phyloP scores from a whole-genome alignment of 2,888 invertebrate species.

The Yponomeuta plumbellus region DNA sequence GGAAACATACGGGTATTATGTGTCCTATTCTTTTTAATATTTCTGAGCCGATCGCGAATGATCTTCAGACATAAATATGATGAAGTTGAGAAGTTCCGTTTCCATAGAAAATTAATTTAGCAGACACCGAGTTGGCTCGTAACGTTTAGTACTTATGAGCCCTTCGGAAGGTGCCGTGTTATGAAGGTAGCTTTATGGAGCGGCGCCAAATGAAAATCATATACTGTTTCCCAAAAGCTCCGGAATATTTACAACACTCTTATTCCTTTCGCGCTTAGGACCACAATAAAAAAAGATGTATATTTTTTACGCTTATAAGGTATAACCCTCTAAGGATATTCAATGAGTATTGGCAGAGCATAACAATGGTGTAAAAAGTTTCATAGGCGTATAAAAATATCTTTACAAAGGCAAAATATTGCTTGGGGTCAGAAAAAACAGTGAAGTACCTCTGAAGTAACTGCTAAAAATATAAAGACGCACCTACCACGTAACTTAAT shows the following conservation, averaged over 20 bases:
- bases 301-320: not conserved
- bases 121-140: conserved; percentile 1
- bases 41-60: conserved; percentile 10
- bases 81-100: conserved; percentile 16
- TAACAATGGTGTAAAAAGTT: not conserved
- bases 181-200: not conserved
- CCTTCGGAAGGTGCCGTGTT: not conserved
- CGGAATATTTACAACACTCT: not conserved
- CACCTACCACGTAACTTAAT: not conserved
- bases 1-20: no score
- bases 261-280: not conserved
- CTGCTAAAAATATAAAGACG: not conserved
- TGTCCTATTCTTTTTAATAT: no score
- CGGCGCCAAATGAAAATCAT: conserved; percentile 1
- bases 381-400: not conserved
- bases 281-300: not conserved
- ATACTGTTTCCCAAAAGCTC: not conserved
- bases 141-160: conserved; percentile 12
- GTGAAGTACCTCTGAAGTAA: not conserved
- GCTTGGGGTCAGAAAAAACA: not conserved
- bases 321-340: not conserved
- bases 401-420: not conserved
- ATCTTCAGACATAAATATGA: conserved; percentile 5
- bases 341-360: not conserved
- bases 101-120: conserved; percentile 10